Evolutionary conservation across 2,113 vertebrate genomes (phyloP), one percentile per base, ranked within the genome.

Genomic region (Nerophis lumbriciformis): DNA sequence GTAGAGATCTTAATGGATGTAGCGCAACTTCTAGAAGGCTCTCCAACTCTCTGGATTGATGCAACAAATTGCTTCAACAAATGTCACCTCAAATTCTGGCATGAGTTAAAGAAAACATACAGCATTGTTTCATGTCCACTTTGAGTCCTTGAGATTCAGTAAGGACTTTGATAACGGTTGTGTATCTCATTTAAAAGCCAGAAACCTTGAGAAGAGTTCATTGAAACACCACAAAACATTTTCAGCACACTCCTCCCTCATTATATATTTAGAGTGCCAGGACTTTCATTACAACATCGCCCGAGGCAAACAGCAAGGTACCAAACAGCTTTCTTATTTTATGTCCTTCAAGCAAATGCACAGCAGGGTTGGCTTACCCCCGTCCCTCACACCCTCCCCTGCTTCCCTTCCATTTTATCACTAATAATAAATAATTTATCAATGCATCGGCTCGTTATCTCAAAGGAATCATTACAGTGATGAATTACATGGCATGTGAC

Each of bases 201-300:
- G 2, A 10, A 57, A 14, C n/a, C 11, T 57, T 57, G n/a, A 57
- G 15, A 57, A 6, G 54, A 44, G 38, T 42, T 57, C 38, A 16
- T 12, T 44, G 39, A 57, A 57, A 57, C 42, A 12, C 38, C 55
- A 45, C 38, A 45, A 57, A 44, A 44, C 38, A 57, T 57, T 57
- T 44, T 19, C 12, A 57, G 55, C 55, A 6, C 38, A 57, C 16
- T 16, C 55, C 38, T 44, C 14, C 55, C 55, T 57, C 39, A 57
- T 57, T 57, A 57, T 57, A 42, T 45, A 57, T 57, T 57, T 57
- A 57, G 16, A 57, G 55, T 44, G 55, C 55, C 55, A 44, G 16
- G 55, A 57, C 55, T 57, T 57, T 57, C 55, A 57, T 57, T 57
- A 57, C 55, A 57, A 44, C 38, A 57, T 57, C 38, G 55, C 55